Base-by-base conservation (phyloP, 2,113 vertebrate genomes). In the Alces alces region DNA sequence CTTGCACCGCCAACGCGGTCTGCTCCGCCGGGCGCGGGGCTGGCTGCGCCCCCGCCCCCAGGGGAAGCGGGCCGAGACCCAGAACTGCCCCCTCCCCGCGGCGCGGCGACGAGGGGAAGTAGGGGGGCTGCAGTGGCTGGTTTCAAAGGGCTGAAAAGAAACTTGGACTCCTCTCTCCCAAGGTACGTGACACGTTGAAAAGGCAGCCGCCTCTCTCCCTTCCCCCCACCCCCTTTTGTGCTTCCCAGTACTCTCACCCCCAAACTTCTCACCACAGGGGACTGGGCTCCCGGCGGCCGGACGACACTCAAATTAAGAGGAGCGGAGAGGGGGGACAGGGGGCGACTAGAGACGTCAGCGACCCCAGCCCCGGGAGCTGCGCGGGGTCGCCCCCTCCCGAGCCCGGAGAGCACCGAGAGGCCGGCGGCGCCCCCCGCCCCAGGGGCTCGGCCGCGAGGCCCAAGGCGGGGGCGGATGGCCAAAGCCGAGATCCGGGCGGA, bases 81-180 rank as follows among this genome's bases (percentile, higher is more conserved):
- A n/a, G 73, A 6, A 33, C 5, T 3, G 79, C 47, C 30, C 90
- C 61, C 39, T 55, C 54, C 33, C 15, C 10, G 28, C 47, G 36
- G 47, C 58, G 23, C 27, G 54, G 33, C 8, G 55, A 28, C 79
- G 13, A 4, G 43, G 15, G 66, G n/a, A 28, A 11, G 36, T 2
- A 66, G 5, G 8, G 8, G 55, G 47, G n/a, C 1, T 15, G 45
- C 36, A 7, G 89, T 54, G 28, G 57, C 50, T 66, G 0, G 12
- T 25, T 39, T 28, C 76, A 21, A 64, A 64, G 28, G 86, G 57
- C 64, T 73, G 36, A 4, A 57, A 85, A 94, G 86, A 98, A 98
- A 98, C 96, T 98, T 92, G 89, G 79, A 45, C 76, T 61, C 76
- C 39, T 54, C n/a, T 70, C 52, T n/a, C 58, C 45, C 21, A 2